A percentile compares a stretch with the other conserved stretches of the same genome.
phyloP scores from a whole-genome alignment of 2,888 invertebrate genomes.

The Anticlea derivata region DNA sequence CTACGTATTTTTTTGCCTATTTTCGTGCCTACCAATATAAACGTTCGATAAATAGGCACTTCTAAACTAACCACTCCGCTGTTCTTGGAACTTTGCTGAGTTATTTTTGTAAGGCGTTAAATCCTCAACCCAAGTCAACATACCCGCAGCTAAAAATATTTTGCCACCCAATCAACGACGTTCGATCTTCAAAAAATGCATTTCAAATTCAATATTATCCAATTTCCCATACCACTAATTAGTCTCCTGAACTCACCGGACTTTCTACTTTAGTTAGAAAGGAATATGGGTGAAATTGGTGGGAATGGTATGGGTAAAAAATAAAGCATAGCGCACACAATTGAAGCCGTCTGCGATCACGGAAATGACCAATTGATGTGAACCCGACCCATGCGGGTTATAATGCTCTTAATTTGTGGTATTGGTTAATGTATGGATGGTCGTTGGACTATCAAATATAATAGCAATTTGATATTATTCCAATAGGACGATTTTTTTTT shows the following conservation, averaged over 20 bases:
- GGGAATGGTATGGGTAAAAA: slow-evolving; percentile 34
- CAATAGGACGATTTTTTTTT: too few relatives aligned
- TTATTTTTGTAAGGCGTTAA: slow-evolving; percentile 8
- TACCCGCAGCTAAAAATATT: slow-evolving; percentile 24
- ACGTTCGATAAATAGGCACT: too few relatives aligned
- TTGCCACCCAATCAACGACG: slow-evolving; percentile 22
- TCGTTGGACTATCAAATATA: neutral
- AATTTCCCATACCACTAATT: slow-evolving; percentile 43
- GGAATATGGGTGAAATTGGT: slow-evolving; percentile 15
- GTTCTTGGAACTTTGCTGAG: slow-evolving; percentile 5
- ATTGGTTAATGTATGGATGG: slow-evolving; percentile 15
- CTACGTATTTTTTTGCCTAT: too few relatives aligned
- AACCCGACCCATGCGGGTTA: slow-evolving; percentile 58
- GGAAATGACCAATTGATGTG: slow-evolving; percentile 64
- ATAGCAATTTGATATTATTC: too few relatives aligned
- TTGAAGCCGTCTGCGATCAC: slow-evolving; percentile 58
- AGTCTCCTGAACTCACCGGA: slow-evolving; percentile 20
- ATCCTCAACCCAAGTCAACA: slow-evolving; percentile 6
- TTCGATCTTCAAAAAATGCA: slow-evolving; percentile 41
- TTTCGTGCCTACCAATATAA: too few relatives aligned
- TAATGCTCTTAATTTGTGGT: slow-evolving; percentile 49
- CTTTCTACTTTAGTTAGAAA: slow-evolving; percentile 21
- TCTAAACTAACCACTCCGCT: neutral
- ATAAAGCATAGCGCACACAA: slow-evolving; percentile 58
- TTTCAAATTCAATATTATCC: slow-evolving; percentile 42